A percentile compares a stretch with the other conserved stretches of the same genome.
Evolutionary conservation across 1,140 invertebrate species (phyloP).

Genomic region (Bombyx mandarina): DNA sequence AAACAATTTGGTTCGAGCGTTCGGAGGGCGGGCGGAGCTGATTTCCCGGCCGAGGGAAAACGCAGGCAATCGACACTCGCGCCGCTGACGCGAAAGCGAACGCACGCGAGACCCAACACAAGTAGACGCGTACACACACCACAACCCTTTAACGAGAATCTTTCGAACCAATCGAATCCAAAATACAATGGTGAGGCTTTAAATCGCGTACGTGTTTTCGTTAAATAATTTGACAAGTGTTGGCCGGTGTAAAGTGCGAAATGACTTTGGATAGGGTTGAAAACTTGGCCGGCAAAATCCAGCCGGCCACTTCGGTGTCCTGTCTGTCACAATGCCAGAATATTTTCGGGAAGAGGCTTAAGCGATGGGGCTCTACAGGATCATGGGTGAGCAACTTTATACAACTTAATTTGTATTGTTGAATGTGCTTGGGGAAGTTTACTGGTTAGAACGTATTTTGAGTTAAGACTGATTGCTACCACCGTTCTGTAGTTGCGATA

Average conservation of each 20-base stretch:
- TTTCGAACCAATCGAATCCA: no score
- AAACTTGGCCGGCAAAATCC: slow-evolving; percentile 60
- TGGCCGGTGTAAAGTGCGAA: slow-evolving; percentile 22
- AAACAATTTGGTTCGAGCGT: slow-evolving; percentile 34
- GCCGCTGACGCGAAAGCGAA: slow-evolving; percentile 26
- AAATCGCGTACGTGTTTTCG: no score
- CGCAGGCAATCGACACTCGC: slow-evolving; percentile 31
- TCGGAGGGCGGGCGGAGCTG: slow-evolving; percentile 29
- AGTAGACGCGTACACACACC: no score
- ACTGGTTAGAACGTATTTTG: background rate
- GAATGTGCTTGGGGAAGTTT: no score
- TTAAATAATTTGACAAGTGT: background rate
- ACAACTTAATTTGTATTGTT: background rate
- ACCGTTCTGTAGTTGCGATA: no score
- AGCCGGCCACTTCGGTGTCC: slow-evolving; percentile 65
- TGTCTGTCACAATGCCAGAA: slow-evolving; percentile 67
- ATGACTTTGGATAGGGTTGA: slow-evolving; percentile 62
- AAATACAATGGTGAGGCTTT: no score
- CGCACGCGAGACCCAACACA: slow-evolving; percentile 26
- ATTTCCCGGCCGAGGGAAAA: slow-evolving; percentile 53
- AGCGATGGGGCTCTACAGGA: slow-evolving; percentile 79
- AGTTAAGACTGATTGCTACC: no score
- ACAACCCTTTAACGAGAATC: no score
- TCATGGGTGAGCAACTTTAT: slow-evolving; percentile 74
- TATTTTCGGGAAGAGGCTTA: slow-evolving; percentile 74